Evolutionary conservation across 1,140 invertebrate species (phyloP), one percentile per base, ranked within the genome.

Genomic region (Caerostris darwini): DNA sequence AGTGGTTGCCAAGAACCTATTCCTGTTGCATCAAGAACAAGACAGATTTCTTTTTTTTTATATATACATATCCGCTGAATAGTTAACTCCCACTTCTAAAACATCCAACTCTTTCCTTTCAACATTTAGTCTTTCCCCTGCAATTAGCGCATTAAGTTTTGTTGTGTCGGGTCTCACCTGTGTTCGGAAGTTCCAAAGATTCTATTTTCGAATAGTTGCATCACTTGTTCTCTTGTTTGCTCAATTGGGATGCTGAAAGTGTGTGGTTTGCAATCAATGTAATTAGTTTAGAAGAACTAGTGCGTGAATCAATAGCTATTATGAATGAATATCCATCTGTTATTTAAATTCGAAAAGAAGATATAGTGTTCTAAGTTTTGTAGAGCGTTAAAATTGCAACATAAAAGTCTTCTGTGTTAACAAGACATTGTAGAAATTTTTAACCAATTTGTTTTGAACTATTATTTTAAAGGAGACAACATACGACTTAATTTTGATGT

Each of bases 21-120:
- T 85, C 82, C 82, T 85, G 82, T 58, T 85, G n/a, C n/a, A 58
- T 85, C 82, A 58, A 85, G n/a, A n/a, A 58, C 17, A 85, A 85
- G 57, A 58, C 82, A 56, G 14, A 14, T 85, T 58, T 85, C 6
- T 83, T 56, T 56, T 58, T 58, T 17, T 7, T 19, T 7, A 34
- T 50, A 54, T 50, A 81, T 50, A 14, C 53, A 10, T 81, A 12
- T 50, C 34, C n/a, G 54, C 8, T 85, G 57, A 56, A 85, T 85
- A 57, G n/a, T 54, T 19, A 58, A 57, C 54, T 57, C 57, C 82
- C 54, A 7, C 57, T n/a, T 54, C 82, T 14, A 58, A 57, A 19
- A 17, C 57, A 58, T 85, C 54, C 14, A 58, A 57, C 82, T 85
- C 54, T 10, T 57, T 57, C 82, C 82, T 56, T 58, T 85, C 17